These are phyloP conservation scores for Drosophila fulvimacula DNA, from an alignment of 2,888 invertebrate species.

Conservation along the genomic window DNA sequence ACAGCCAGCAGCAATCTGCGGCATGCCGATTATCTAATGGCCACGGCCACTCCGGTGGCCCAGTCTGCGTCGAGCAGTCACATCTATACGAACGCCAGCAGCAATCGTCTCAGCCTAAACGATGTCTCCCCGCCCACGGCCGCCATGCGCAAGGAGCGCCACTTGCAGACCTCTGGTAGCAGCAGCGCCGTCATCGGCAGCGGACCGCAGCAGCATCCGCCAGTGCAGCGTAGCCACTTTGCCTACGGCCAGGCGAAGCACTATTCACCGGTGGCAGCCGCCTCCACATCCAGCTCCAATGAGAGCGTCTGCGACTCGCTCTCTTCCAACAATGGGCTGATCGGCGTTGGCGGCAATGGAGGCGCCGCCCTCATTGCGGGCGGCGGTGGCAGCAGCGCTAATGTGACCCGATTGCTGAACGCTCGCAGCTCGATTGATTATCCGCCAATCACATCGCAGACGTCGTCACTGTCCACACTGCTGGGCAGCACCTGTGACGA, in stretches of 20 bases:
- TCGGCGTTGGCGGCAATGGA: slow-evolving; percentile 71
- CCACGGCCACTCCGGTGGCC: slow-evolving; percentile 79
- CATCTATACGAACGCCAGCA: slow-evolving; percentile 66
- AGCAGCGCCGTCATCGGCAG: slow-evolving; percentile 40
- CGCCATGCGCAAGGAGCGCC: slow-evolving; percentile 79
- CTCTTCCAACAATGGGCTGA: slow-evolving; percentile 86
- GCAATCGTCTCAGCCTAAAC: slow-evolving; percentile 78
- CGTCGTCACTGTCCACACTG: slow-evolving; percentile 80
- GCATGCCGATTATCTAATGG: slow-evolving; percentile 81
- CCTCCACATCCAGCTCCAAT: slow-evolving; percentile 91
- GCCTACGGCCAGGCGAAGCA: slow-evolving; percentile 82
- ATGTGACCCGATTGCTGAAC: slow-evolving; percentile 64
- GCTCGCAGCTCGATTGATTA: slow-evolving; percentile 81
- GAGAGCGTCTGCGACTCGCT: slow-evolving; percentile 92
- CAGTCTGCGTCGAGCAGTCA: slow-evolving; percentile 72
- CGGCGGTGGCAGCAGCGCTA: slow-evolving; percentile 36
- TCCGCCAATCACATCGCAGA: slow-evolving; percentile 79
- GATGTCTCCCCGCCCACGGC: slow-evolving; percentile 83
- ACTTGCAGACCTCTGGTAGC: slow-evolving; percentile 62
- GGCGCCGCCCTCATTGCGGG: slow-evolving; percentile 31
- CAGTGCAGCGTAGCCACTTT: slow-evolving; percentile 79
- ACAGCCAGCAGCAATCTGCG: slow-evolving; percentile 77
- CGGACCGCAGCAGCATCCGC: slow-evolving; percentile 77
- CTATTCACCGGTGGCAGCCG: slow-evolving; percentile 82
- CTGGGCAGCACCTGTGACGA: slow-evolving; percentile 82